Conservation (phyloP, 2,113 vertebrate species). For the Corythaeola cristata region DNA sequence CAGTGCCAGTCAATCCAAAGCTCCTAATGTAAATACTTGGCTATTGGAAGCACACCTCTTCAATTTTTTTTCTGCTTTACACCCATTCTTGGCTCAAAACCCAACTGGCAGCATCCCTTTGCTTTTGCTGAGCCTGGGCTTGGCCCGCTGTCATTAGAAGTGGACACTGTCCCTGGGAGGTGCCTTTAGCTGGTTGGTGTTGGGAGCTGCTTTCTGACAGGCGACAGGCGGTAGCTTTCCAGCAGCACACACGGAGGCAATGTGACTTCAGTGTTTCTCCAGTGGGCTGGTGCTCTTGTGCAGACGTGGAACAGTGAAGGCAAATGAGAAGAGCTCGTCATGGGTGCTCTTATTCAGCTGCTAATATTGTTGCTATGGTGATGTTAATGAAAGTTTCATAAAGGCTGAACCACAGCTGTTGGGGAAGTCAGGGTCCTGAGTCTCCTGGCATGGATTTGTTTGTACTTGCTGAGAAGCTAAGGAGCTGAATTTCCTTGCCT, state of each 20-base stretch:
- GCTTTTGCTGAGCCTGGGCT: neutral
- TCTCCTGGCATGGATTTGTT: neutral
- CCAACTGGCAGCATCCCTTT: neutral
- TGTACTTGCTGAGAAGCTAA: neutral
- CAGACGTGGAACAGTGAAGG: neutral
- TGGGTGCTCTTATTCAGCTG: neutral
- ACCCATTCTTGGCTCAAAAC: neutral
- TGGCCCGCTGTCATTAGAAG: neutral
- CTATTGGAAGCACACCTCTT: neutral
- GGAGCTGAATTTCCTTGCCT: neutral
- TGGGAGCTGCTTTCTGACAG: neutral
- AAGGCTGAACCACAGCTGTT: neutral
- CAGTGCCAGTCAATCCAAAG: neutral
- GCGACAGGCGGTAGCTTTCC: neutral
- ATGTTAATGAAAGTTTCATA: neutral
- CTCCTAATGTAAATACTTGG: neutral
- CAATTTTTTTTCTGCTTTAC: neutral
- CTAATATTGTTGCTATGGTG: constrained; percentile 43
- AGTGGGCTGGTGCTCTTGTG: neutral
- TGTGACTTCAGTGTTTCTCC: neutral
- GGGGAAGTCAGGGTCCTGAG: neutral
- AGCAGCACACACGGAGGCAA: accelerated
- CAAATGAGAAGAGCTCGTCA: neutral
- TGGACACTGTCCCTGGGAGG: accelerated
- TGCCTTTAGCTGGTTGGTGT: neutral